Evolutionary conservation across 2,797 vertebrate genomes (phyloP).

Genomic region (Crocodylus rhombifer): DNA sequence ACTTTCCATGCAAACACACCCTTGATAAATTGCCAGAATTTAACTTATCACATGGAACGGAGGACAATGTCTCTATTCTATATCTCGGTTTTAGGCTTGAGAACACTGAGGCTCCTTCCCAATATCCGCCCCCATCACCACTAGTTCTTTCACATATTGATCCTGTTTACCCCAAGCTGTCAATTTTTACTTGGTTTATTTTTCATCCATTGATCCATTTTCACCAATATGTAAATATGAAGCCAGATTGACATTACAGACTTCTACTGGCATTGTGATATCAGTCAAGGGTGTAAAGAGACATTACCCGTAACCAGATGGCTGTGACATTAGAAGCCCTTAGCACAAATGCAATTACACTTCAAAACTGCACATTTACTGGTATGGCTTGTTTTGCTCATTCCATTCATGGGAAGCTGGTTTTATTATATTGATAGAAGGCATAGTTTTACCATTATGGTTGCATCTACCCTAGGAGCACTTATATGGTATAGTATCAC

Average conservation of each 20-base stretch:
- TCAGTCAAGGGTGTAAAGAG: too few species aligned
- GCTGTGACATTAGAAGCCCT: background rate
- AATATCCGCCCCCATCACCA: background rate
- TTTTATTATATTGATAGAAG: background rate
- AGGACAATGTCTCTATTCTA: background rate
- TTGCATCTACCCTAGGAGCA: background rate
- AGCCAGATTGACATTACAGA: too few species aligned
- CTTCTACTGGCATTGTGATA: too few species aligned
- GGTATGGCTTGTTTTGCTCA: background rate
- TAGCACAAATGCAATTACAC: background rate
- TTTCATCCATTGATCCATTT: background rate
- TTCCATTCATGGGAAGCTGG: background rate
- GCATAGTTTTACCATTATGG: accelerated
- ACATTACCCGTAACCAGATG: too few species aligned
- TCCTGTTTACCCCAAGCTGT: background rate
- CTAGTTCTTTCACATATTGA: background rate
- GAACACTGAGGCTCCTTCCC: background rate
- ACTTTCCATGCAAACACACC: background rate
- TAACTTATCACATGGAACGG: background rate
- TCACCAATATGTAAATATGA: background rate
- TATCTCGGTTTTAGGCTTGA: background rate
- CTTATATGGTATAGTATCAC: accelerated
- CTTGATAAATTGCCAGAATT: background rate
- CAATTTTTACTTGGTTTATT: background rate
- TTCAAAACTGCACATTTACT: background rate